Evolutionary conservation across 2,797 vertebrate species (phyloP).

Genomic region (Florisuga fusca): DNA sequence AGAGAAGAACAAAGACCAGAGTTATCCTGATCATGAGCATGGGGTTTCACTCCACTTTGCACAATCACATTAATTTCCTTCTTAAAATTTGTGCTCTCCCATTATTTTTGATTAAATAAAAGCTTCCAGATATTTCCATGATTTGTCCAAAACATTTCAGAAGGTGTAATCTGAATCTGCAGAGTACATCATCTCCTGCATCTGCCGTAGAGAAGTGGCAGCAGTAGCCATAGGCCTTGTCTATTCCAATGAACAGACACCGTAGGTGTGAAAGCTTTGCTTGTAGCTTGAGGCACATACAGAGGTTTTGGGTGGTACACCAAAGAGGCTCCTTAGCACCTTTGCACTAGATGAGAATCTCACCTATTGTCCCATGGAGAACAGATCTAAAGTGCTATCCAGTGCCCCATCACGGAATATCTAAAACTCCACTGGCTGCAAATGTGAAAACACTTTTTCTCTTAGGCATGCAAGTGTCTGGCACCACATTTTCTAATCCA

Average conservation of each 20-base stretch:
- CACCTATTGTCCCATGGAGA: not conserved
- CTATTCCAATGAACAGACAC: not conserved
- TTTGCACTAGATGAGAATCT: not conserved
- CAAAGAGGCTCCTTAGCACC: not conserved
- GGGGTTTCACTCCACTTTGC: not conserved
- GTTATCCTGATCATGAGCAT: not conserved
- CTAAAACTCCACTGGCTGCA: not conserved
- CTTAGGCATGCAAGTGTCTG: not conserved
- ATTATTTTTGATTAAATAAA: not conserved
- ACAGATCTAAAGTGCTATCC: not conserved
- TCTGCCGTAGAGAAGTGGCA: not conserved
- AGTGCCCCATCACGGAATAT: not conserved
- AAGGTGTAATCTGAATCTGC: not conserved
- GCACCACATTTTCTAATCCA: not conserved
- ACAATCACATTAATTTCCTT: not conserved
- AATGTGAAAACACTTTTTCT: not conserved
- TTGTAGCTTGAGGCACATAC: not conserved
- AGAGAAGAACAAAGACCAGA: conserved; percentile 7
- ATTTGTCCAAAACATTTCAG: not conserved
- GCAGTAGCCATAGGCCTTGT: not conserved
- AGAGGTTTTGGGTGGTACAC: not conserved
- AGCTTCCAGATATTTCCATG: not conserved
- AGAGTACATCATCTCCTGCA: not conserved
- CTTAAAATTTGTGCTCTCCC: not conserved
- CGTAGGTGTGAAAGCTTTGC: not conserved